Evolutionary conservation across 2,888 invertebrate species (phyloP).

Genomic region (Protula sp.): DNA sequence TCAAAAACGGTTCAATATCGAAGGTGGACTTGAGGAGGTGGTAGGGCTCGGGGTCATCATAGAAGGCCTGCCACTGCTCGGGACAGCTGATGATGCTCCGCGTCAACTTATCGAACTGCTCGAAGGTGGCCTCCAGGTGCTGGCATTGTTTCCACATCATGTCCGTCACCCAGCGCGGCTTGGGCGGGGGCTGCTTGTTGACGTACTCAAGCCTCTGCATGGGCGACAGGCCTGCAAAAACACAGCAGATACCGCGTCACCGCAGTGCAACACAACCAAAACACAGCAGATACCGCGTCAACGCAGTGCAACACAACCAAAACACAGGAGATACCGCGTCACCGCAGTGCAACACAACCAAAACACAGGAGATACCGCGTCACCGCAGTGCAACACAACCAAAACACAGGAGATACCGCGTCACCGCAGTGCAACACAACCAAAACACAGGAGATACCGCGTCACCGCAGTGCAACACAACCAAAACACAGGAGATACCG

Average conservation of each 20-base stretch:
- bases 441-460: too few species aligned
- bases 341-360: too few species aligned
- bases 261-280: too few species aligned
- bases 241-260: neutral
- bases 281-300: too few species aligned
- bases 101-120: conserved; percentile 34
- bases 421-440: too few species aligned
- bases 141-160: conserved; percentile 45
- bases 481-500: too few species aligned
- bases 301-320: too few species aligned
- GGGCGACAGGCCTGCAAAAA: conserved; percentile 33
- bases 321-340: too few species aligned
- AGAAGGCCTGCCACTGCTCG: conserved; percentile 42
- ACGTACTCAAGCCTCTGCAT: conserved; percentile 41
- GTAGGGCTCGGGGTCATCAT: conserved; percentile 33
- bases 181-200: conserved; percentile 23
- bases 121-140: conserved; percentile 39
- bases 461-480: too few species aligned
- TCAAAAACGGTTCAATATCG: neutral
- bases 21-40: conserved; percentile 23
- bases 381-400: too few species aligned
- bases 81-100: conserved; percentile 35
- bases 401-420: too few species aligned
- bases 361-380: too few species aligned
- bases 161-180: conserved; percentile 36